These are phyloP conservation scores for Sebastiscus tertius DNA, from an alignment of 2,797 vertebrate species.

Conservation along the genomic window DNA sequence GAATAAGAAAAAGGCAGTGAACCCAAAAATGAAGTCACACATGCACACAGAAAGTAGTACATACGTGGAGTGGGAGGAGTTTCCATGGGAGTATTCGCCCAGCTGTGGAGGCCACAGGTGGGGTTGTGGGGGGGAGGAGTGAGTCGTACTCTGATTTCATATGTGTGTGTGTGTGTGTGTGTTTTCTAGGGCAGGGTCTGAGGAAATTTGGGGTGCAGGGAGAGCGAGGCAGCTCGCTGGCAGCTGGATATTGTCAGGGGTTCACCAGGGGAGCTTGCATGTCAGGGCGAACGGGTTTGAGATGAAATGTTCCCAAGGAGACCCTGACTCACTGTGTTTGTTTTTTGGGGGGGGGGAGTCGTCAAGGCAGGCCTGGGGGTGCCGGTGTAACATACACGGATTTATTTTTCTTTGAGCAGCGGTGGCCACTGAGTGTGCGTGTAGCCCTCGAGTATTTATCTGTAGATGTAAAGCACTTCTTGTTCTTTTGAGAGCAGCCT, in stretches of 20 bases:
- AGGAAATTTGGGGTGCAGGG: constrained; percentile 35
- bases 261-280: constrained; percentile 34
- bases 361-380: constrained; percentile 15
- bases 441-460: not conserved
- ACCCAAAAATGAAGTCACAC: not conserved
- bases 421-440: not conserved
- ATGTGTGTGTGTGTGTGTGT: not conserved
- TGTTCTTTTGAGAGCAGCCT: not conserved
- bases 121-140: constrained; percentile 14
- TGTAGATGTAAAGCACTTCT: not conserved
- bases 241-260: constrained; percentile 75
- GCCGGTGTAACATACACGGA: constrained; percentile 9
- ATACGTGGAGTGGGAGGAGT: constrained; percentile 31
- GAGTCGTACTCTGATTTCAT: constrained; percentile 31
- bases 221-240: constrained; percentile 3
- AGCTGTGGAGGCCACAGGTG: constrained; percentile 67
- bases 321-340: constrained; percentile 51
- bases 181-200: not conserved
- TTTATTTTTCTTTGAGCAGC: constrained; percentile 32
- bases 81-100: constrained; percentile 47
- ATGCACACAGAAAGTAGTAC: not conserved
- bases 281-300: constrained; percentile 58
- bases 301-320: constrained; percentile 58
- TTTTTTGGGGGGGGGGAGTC: constrained; percentile 15
- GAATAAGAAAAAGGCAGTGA: constrained; percentile 19